Base-by-base conservation (phyloP, 2,888 invertebrate genomes). In the Aromia moschata region DNA sequence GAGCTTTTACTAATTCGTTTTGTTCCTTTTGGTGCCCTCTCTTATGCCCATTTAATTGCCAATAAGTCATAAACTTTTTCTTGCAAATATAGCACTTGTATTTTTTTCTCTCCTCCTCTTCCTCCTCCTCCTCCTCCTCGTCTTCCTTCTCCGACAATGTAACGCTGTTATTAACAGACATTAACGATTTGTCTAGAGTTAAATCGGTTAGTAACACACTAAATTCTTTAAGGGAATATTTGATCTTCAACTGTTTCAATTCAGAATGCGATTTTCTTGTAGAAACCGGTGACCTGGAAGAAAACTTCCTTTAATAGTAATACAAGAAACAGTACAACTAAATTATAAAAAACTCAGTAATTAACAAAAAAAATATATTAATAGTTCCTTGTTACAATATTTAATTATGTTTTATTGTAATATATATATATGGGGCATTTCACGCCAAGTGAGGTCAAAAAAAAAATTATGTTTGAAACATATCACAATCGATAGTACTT, bases 41-140 rank as follows among this genome's bases (percentile, higher is more conserved):
- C 31, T 64, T 63, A 20, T 70, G 70, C 2, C 3, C 15, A 2
- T 49, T 38, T n/a, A 69, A 38, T 17, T 60, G 62, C 9, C 52
- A 47, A 4, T 38, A 36, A 17, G 46, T 64, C 2, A 11, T 10
- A 45, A 68, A 70, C 33, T 64, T 69, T 5, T 51, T 33, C 57
- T 59, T 65, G 38, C 70, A 70, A 12, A 62, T 53, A 49, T 65
- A 68, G 31, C 70, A 70, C 5, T 57, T 63, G 25, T 60, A 61
- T 18, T 64, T 67, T 51, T 45, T 65, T 38, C 60, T 60, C n/a
- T 46, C 41, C 9, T 20, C 30, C n/a, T n/a, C n/a, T n/a, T n/a
- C n/a, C n/a, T n/a, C n/a, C n/a, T n/a, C n/a, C n/a, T n/a, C n/a
- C n/a, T n/a, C n/a, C n/a, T n/a, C n/a, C n/a, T n/a, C n/a, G n/a